Evolutionary conservation across 2,888 invertebrate species (phyloP), one percentile per base, ranked within the genome.

Genomic region (Maniola hyperantus): DNA sequence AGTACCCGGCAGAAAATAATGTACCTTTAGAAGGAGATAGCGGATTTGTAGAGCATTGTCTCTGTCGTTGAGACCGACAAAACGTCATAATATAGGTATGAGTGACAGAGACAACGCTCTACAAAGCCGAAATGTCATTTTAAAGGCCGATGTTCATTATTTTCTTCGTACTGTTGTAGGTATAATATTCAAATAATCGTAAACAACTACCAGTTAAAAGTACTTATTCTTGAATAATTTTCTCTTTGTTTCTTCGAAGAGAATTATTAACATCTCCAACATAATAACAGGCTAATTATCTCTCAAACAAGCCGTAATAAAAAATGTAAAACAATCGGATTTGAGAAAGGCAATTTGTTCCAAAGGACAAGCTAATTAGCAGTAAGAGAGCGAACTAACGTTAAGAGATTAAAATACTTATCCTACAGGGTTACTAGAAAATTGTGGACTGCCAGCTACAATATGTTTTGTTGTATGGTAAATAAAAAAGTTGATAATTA

Each of bases 331-430:
- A 69, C 69, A 69, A 67, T 61, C 44, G 60, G 64, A 66, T 69
- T 69, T 67, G 46, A 64, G 64, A 64, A 64, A 69, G 69, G 64
- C 67, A 69, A 69, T 69, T 64, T 64, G 66, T 64, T 64, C 57
- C 64, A 64, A 57, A 67, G 64, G 69, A 69, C 69, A 67, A 67
- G 67, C 67, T 67, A 64, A 69, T 69, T 69, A 69, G 69, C 33
- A 66, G 62, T 58, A 26, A 55, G 64, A 64, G 66, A 53, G 42
- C n/a, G 53, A 51, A 62, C 53, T 53, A 53, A 26, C 53, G 42
- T 62, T 42, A 55, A 53, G 60, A 61, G 66, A 63, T 66, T 58
- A 59, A 26, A 57, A 48, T 51, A 42, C 65, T 62, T 58, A 57
- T 33, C 48, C 15, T 48, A 54, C 44, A 51, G 62, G 13, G 20